A percentile compares a stretch with the other conserved stretches of the same genome.
Conservation (phyloP, 1,140 invertebrate species). For the Papilio polytes region DNA sequence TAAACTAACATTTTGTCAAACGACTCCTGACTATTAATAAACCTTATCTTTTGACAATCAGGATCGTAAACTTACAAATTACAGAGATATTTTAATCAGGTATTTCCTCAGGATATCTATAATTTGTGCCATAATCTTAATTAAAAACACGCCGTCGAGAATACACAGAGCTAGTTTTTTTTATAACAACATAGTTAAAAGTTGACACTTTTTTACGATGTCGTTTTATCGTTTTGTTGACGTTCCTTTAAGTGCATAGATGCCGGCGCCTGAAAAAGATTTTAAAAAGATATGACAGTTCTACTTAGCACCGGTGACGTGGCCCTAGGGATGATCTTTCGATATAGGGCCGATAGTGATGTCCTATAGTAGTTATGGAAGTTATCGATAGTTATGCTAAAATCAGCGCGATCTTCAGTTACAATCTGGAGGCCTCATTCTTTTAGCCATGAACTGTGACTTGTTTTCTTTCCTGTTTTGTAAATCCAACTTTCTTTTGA, state of each 20-base stretch:
- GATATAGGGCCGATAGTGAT: background rate
- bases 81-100: constrained; percentile 56
- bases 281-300: constrained; percentile 33
- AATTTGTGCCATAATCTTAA: constrained; percentile 72
- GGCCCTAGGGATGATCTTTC: constrained; percentile 30
- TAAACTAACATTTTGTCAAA: constrained; percentile 9
- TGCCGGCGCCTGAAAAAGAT: constrained; percentile 35
- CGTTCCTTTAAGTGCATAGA: constrained; percentile 60
- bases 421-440: too few relatives aligned
- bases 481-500: too few relatives aligned
- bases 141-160: constrained; percentile 64
- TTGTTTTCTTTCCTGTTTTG: too few relatives aligned
- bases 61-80: constrained; percentile 50
- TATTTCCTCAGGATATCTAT: constrained; percentile 71
- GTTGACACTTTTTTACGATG: constrained; percentile 55
- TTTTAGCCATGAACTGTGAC: too few relatives aligned
- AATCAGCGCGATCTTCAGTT: too few relatives aligned
- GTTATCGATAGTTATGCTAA: too few relatives aligned
- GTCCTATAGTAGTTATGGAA: background rate
- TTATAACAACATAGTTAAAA: constrained; percentile 41
- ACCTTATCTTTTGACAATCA: constrained; percentile 29
- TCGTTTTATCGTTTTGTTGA: constrained; percentile 53
- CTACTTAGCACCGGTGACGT: constrained; percentile 28
- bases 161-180: constrained; percentile 49
- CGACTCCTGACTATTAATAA: constrained; percentile 3